A percentile compares a stretch with the other conserved stretches of the same genome.
Conservation (phyloP, 1,140 invertebrate species). For the Diorhabda elongata region DNA sequence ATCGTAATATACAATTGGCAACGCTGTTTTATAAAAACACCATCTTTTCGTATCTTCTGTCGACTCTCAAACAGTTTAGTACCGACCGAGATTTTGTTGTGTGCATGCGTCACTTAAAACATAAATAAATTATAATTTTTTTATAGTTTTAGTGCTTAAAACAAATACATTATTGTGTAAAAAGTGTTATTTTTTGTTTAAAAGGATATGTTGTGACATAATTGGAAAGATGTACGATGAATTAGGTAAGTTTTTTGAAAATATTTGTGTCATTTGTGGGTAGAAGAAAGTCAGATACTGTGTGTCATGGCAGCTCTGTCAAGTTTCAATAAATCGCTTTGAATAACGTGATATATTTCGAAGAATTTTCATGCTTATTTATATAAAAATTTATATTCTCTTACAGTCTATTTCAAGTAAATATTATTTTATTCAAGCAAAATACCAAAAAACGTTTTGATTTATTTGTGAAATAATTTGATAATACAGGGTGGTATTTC, state of each 20-base stretch:
- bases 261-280: neutral
- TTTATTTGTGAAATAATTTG: too few relatives aligned
- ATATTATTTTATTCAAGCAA: too few relatives aligned
- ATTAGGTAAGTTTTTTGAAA: neutral
- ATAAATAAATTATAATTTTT: neutral
- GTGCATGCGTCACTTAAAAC: neutral
- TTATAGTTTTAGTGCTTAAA: neutral
- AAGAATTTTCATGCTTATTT: too few relatives aligned
- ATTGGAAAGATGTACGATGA: neutral
- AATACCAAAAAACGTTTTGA: too few relatives aligned
- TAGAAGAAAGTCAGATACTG: neutral
- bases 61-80: slow-evolving; percentile 7
- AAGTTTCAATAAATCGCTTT: too few relatives aligned
- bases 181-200: neutral
- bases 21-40: slow-evolving; percentile 1
- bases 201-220: neutral
- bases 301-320: neutral
- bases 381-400: too few relatives aligned
- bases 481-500: too few relatives aligned
- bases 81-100: slow-evolving; percentile 15
- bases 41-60: slow-evolving; percentile 19
- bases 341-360: too few relatives aligned
- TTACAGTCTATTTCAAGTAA: too few relatives aligned
- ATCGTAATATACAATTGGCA: slow-evolving; percentile 3
- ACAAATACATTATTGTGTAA: neutral